Percentiles rank a stretch among this genome's conserved stretches.
Evolutionary conservation across 2,797 vertebrate genomes (phyloP).

Genomic region (Neostethus bicornis): DNA sequence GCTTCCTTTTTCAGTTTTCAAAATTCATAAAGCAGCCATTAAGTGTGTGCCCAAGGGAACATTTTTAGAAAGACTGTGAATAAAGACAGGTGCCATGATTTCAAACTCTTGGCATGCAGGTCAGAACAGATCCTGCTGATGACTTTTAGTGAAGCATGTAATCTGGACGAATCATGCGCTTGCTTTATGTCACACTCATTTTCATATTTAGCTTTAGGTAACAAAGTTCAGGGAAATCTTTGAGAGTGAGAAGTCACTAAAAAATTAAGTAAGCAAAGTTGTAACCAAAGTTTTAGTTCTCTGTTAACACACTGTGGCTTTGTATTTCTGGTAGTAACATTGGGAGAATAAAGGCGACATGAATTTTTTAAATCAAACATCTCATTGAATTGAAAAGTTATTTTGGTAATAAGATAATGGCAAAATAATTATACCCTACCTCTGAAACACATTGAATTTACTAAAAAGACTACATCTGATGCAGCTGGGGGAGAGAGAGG

Average conservation of each 20-base stretch:
- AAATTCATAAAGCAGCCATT: neutral
- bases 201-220: neutral
- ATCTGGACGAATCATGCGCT: conserved; percentile 13
- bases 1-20: neutral
- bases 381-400: neutral
- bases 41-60: neutral
- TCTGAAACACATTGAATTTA: neutral
- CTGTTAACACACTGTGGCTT: no score
- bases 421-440: neutral
- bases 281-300: no score
- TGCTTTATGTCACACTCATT: neutral
- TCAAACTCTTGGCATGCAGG: conserved; percentile 1
- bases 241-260: no score
- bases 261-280: no score
- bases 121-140: conserved; percentile 4
- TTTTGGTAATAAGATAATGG: neutral
- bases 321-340: no score
- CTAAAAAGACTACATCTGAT: neutral
- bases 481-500: no score
- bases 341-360: no score
- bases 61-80: neutral
- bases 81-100: conserved; percentile 5
- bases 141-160: conserved; percentile 6
- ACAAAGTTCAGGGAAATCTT: neutral
- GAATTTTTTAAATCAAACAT: neutral